Evolutionary conservation across 64 coral and sea anemone species (phyloP).

Genomic region (Porites australiensis): DNA sequence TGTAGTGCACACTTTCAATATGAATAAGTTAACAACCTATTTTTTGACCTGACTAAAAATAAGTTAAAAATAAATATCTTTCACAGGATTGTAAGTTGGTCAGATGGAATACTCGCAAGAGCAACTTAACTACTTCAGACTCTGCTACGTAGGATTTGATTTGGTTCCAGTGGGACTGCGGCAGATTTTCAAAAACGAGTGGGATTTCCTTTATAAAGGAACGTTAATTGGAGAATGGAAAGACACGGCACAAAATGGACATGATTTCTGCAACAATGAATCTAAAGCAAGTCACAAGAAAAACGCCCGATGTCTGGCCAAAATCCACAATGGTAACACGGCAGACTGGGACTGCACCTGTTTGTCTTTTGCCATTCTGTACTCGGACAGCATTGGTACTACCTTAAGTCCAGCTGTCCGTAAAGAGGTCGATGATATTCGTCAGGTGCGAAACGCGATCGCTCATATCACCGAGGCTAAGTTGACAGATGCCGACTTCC

Average conservation of each 20-base stretch:
- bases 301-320: background rate
- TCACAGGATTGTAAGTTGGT: too few relatives aligned
- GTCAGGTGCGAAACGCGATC: conserved; percentile 20
- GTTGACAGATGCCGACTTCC: conserved; percentile 30
- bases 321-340: conserved; percentile 2
- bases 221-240: background rate
- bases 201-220: conserved; percentile 33
- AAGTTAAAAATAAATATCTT: too few relatives aligned
- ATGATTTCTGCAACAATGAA: conserved; percentile 5
- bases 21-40: too few relatives aligned
- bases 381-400: conserved; percentile 14
- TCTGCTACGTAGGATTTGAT: background rate
- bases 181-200: conserved; percentile 11
- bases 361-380: conserved; percentile 28
- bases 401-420: background rate
- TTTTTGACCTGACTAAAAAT: too few relatives aligned
- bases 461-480: background rate
- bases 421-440: conserved; percentile 2
- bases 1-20: too few relatives aligned
- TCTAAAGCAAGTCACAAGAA: background rate
- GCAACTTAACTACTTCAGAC: background rate
- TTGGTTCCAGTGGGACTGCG: background rate
- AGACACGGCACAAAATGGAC: conserved; percentile 13
- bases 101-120: background rate
- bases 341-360: conserved; percentile 42